These are phyloP conservation scores for Xylocopa sonorina DNA, from an alignment of 1,140 invertebrate species.

Conservation along the genomic window DNA sequence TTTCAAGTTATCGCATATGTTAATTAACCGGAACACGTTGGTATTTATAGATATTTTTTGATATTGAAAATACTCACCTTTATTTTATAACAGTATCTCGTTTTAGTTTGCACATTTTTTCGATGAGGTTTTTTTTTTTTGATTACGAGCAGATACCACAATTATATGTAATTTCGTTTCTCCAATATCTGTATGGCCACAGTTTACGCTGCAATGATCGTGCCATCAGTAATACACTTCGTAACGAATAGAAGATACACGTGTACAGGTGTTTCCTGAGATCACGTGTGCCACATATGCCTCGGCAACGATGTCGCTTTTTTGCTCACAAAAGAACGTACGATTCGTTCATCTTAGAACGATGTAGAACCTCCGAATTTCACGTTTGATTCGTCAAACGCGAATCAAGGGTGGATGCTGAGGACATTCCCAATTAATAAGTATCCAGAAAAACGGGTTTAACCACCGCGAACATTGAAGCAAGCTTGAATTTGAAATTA, in stretches of 20 bases:
- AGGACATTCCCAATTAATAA: not conserved
- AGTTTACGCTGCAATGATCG: constrained; percentile 62
- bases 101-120: not conserved
- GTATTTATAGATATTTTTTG: not conserved
- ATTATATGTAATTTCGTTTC: constrained; percentile 11
- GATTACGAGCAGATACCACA: too few relatives aligned
- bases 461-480: not conserved
- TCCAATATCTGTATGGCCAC: constrained; percentile 66
- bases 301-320: constrained; percentile 27
- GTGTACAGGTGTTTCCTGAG: constrained; percentile 80
- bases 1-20: constrained; percentile 10
- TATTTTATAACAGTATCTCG: not conserved
- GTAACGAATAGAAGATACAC: constrained; percentile 67
- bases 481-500: not conserved
- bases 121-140: not conserved
- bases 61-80: not conserved
- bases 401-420: too few relatives aligned
- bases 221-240: constrained; percentile 63
- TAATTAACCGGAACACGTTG: not conserved
- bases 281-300: constrained; percentile 76
- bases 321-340: not conserved
- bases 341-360: not conserved
- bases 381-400: not conserved
- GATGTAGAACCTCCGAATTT: not conserved
- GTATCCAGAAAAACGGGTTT: too few relatives aligned